phyloP scores from a whole-genome alignment of 2,113 vertebrate species.

The Rhea americana region DNA sequence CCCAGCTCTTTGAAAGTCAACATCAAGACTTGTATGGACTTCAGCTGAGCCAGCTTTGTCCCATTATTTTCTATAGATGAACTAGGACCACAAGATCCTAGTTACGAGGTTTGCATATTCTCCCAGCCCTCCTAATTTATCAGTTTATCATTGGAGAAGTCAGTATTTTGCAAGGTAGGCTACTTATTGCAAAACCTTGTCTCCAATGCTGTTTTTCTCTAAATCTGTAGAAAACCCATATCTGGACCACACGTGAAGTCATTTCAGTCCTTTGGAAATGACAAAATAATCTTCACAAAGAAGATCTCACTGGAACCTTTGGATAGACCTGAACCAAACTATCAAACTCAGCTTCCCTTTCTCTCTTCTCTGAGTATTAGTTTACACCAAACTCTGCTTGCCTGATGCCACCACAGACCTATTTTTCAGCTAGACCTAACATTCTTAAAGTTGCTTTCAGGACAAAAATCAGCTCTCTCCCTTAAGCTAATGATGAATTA shows the following conservation, averaged over 20 bases:
- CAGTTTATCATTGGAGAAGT: background rate
- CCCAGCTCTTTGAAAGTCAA: background rate
- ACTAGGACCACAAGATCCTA: background rate
- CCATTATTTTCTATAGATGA: background rate
- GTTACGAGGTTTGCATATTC: background rate
- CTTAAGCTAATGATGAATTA: background rate
- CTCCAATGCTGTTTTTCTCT: background rate
- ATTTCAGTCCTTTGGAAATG: background rate
- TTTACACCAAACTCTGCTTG: background rate
- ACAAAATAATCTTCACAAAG: background rate
- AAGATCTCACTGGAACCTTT: accelerated
- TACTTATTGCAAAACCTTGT: background rate
- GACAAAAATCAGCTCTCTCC: background rate
- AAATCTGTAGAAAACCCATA: background rate
- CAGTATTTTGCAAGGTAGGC: background rate
- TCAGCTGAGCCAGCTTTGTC: background rate
- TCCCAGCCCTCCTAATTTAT: background rate
- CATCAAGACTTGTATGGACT: background rate
- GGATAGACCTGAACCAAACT: background rate
- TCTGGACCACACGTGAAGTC: background rate
- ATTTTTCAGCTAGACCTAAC: background rate
- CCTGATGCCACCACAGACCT: background rate
- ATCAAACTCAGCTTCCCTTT: background rate
- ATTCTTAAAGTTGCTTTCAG: background rate
- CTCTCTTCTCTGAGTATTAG: background rate